Conservation (phyloP, 1,140 invertebrate species). For the Pogonognathellus flavescens region DNA sequence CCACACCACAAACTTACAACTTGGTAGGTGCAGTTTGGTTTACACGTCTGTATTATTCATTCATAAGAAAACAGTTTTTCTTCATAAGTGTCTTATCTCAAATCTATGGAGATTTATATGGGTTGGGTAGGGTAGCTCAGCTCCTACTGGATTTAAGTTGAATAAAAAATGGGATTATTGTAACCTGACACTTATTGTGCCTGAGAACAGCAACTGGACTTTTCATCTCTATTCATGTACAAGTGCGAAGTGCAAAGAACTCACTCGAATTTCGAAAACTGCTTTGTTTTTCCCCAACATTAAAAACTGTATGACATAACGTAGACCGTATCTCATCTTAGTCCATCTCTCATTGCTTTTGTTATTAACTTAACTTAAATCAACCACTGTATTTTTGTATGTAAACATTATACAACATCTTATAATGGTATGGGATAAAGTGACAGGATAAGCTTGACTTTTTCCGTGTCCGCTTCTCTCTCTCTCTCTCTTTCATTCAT, state of each 20-base stretch:
- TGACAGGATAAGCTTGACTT: too few relatives aligned
- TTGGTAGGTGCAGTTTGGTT: background rate
- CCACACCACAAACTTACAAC: background rate
- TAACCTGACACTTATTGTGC: conserved; percentile 42
- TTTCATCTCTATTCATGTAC: background rate
- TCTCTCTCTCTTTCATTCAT: too few relatives aligned
- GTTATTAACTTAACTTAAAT: too few relatives aligned
- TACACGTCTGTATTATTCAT: conserved; percentile 7
- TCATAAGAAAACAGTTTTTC: conserved; percentile 43
- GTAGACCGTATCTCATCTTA: too few relatives aligned
- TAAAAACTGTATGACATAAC: too few relatives aligned
- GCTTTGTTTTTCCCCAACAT: too few relatives aligned
- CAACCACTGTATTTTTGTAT: too few relatives aligned
- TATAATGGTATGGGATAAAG: too few relatives aligned
- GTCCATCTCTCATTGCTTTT: too few relatives aligned
- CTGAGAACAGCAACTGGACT: conserved; percentile 27
- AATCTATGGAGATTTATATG: conserved; percentile 48
- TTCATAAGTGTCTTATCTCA: conserved; percentile 27
- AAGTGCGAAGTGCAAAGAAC: background rate
- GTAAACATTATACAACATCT: too few relatives aligned
- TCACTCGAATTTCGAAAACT: too few relatives aligned
- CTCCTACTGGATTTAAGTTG: conserved; percentile 29
- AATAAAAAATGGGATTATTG: conserved; percentile 44
- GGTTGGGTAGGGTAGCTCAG: conserved; percentile 24
- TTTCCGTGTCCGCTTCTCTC: too few relatives aligned